phyloP scores from a whole-genome alignment of 2,797 vertebrate species.

The Synanceia verrucosa region DNA sequence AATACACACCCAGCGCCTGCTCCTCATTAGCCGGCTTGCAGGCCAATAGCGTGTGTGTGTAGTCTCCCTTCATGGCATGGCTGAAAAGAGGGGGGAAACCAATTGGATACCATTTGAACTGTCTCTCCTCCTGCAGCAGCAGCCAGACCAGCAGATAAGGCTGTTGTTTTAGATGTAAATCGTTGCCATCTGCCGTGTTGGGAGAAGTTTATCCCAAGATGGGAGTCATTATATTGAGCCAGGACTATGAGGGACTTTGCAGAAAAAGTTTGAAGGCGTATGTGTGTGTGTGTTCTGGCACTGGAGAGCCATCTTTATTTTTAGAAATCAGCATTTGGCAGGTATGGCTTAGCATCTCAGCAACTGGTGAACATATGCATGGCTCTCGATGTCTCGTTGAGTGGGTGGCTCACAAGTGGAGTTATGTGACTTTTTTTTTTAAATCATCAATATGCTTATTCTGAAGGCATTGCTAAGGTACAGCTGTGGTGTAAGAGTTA shows the following conservation, averaged over 20 bases:
- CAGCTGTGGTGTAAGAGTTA: slow-evolving; percentile 13
- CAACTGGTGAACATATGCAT: slow-evolving; percentile 51
- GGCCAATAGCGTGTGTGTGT: slow-evolving; percentile 70
- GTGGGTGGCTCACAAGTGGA: slow-evolving; percentile 43
- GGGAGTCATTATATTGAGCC: slow-evolving; percentile 42
- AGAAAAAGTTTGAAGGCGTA: slow-evolving; percentile 40
- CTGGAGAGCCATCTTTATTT: slow-evolving; percentile 18
- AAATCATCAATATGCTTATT: not conserved
- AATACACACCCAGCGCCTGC: slow-evolving; percentile 54
- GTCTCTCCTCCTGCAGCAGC: slow-evolving; percentile 37
- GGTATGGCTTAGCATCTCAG: slow-evolving; percentile 31
- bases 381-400: not conserved
- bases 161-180: slow-evolving; percentile 69
- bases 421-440: slow-evolving; percentile 9
- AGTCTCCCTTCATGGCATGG: slow-evolving; percentile 57
- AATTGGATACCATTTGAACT: slow-evolving; percentile 41
- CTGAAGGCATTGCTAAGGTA: slow-evolving; percentile 5
- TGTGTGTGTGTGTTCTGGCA: slow-evolving; percentile 6
- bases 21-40: slow-evolving; percentile 62
- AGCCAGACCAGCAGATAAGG: slow-evolving; percentile 60
- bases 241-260: slow-evolving; percentile 26
- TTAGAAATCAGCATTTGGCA: slow-evolving; percentile 50
- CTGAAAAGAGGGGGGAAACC: slow-evolving; percentile 19
- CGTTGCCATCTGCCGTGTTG: slow-evolving; percentile 67
- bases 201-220: slow-evolving; percentile 34